Conservation (phyloP, 2,888 invertebrate species). For the Yponomeuta plumbellus region DNA sequence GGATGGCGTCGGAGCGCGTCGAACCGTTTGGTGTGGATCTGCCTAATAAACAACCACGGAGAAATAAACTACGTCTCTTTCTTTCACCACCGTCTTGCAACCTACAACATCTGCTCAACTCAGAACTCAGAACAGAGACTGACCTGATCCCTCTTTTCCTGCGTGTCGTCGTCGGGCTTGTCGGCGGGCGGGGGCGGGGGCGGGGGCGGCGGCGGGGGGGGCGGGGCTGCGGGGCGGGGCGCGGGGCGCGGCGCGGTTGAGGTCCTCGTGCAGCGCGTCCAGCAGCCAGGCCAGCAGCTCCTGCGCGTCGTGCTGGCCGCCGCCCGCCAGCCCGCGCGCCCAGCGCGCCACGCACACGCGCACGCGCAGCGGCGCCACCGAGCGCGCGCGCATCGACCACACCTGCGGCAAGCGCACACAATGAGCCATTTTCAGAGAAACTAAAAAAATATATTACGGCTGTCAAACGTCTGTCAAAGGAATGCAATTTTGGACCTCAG, state of each 20-base stretch:
- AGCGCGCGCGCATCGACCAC: conserved; percentile 89
- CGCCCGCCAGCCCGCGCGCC: conserved; percentile 90
- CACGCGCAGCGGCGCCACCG: conserved; percentile 91
- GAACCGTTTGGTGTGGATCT: no score
- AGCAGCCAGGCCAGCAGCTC: conserved; percentile 94
- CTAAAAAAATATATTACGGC: neutral
- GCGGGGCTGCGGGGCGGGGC: conserved; percentile 85
- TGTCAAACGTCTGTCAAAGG: no score
- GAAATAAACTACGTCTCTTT: no score
- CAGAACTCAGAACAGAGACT: neutral
- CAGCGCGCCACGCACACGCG: conserved; percentile 90
- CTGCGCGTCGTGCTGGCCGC: conserved; percentile 96
- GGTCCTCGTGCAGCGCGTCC: conserved; percentile 94
- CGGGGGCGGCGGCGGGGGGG: conserved; percentile 44
- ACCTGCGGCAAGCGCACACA: conserved; percentile 56
- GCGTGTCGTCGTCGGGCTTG: neutral
- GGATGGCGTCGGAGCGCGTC: no score
- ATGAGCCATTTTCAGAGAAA: no score
- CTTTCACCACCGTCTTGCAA: no score
- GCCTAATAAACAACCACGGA: no score
- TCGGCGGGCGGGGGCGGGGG: no score
- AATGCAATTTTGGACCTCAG: no score
- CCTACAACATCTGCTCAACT: no score
- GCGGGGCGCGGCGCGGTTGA: conserved; percentile 81
- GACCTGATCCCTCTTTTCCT: conserved; percentile 3